Evolutionary conservation across 2,113 vertebrate genomes (phyloP), one percentile per base, ranked within the genome.

Genomic region (Perccottus glenii): DNA sequence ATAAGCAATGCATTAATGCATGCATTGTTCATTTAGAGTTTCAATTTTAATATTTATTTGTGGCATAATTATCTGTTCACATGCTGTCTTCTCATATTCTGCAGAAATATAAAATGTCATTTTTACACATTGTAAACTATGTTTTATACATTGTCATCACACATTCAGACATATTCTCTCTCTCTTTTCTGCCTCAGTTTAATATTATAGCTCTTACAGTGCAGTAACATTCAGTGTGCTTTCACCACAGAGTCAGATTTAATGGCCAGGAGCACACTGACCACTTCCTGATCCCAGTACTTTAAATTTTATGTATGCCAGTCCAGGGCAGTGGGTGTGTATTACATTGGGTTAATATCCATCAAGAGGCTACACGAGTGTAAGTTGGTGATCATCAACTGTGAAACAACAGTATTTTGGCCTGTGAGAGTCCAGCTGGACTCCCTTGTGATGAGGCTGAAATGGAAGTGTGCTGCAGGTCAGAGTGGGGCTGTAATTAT

Each of bases 401-500:
- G 72, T 83, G 80, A 74, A 82, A 78, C 75, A 87, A 81, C 72
- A 75, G 62, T 77, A 72, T 78, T 78, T 75, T 86, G 83, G 79
- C 76, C 76, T 84, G 73, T 65, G 49, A 43, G 73, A 77, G 81
- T 80, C 84, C 69, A 36, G 58, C 61, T 45, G 9, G 68, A 59
- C 67, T 86, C 88, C 88, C 86, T 70, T 67, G 85, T 81, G 86
- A 87, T 80, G 56, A 56, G 75, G 68, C 84, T 85, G 84, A 82
- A 91, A 90, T 84, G 81, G 85, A 90, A 90, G 83, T 87, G 87
- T 75, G 83, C 85, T 88, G 89, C 85, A 84, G 92, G 92, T 92
- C 92, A 92, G 84, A 83, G 81, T 80, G 72, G 83, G 84, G 84
- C 87, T 91, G 89, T 93, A 93, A 93, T 93, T 92, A 92, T 92